A percentile compares a stretch with the other conserved stretches of the same genome.
Evolutionary conservation across 2,797 vertebrate genomes (phyloP).

Genomic region (Brachymystax lenok): DNA sequence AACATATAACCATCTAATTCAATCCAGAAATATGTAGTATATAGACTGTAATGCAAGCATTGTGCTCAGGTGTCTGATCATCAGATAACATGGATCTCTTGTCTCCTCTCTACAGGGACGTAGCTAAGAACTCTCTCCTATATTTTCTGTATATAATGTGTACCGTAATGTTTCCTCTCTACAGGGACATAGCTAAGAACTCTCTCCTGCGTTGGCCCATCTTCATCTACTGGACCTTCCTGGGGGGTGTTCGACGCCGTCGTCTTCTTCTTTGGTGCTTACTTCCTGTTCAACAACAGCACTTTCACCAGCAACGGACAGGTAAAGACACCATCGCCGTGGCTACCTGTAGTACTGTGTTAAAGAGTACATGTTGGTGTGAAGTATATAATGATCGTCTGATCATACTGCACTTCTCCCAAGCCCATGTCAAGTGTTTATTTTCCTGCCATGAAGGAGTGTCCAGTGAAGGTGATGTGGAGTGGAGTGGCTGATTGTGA

Average conservation of each 20-base stretch:
- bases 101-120: too few species aligned
- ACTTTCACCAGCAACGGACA: conserved; percentile 91
- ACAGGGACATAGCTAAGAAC: conserved; percentile 96
- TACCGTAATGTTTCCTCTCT: background rate
- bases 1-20: background rate
- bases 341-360: background rate
- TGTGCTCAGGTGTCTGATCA: background rate
- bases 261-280: conserved; percentile 97
- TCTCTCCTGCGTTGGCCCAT: conserved; percentile 87
- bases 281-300: conserved; percentile 94
- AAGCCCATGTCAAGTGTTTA: background rate
- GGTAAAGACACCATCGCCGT: conserved; percentile 53
- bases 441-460: background rate
- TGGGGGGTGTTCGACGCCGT: conserved; percentile 93
- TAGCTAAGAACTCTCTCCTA: too few species aligned
- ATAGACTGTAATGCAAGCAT: background rate
- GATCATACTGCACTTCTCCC: conserved; percentile 11
- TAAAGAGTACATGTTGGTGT: background rate
- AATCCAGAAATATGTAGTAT: background rate
- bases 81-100: too few species aligned
- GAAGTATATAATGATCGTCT: background rate
- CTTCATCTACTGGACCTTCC: conserved; percentile 94
- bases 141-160: too few species aligned
- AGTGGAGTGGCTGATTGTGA: conserved; percentile 1
- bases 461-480: background rate